Evolutionary conservation across 2,113 vertebrate species (phyloP), one percentile per base, ranked within the genome.

Genomic region (Athene noctua): DNA sequence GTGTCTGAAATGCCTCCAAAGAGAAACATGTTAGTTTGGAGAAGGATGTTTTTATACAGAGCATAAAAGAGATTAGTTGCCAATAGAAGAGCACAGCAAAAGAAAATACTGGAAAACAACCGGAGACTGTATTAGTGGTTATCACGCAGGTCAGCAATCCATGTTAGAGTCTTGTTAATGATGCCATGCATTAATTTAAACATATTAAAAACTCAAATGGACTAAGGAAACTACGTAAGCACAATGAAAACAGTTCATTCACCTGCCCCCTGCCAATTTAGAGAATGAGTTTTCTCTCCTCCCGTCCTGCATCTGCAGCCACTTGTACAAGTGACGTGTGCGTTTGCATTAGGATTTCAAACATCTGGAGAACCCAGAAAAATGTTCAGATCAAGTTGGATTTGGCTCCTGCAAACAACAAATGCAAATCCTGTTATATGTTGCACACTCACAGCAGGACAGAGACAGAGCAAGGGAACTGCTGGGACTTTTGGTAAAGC

Each of bases 1-100:
- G 67, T 58, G 44, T 52, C 92, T 92, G 57, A 94, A 97, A 95
- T 29, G 51, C 49, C 88, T 95, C 95, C 42, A 74, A 94, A 86
- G 55, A 86, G 46, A 95, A 95, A 89, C 77, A 51, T 2, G 74
- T 80, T 92, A n/a, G 86, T 92, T 91, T 91, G 70, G 78, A 89
- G 70, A 82, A 87, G 84, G 54, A 84, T 90, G 61, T 63, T 94
- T 95, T 81, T 68, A 42, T 77, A 73, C 1, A 20, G 46, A 89
- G 51, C 32, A 61, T 75, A 54, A 88, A 80, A 85, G 77, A 90
- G 80, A 79, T 90, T n/a, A 82, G 80, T 30, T 86, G 70, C 62
- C 66, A 80, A 30, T 6, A 87, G 67, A 89, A 58, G 22, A 89
- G 54, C 62, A n/a, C 23, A 81, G 83, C 65, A 82, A 34, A 55